Base-by-base conservation (phyloP, 2,888 invertebrate species). In the Apomyelois bistriatella region DNA sequence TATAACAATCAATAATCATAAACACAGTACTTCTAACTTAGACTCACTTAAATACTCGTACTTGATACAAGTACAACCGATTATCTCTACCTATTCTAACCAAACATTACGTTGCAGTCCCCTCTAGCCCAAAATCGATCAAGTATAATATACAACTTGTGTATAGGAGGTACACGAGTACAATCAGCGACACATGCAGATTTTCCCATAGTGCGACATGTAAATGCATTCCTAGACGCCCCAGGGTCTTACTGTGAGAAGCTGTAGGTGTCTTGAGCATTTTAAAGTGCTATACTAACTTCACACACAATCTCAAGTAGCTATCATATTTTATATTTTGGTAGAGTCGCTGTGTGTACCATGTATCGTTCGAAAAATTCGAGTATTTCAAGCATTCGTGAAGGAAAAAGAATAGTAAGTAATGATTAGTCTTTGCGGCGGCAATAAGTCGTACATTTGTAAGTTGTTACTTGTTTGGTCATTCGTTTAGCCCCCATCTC, bases 151-250 rank as follows among this genome's bases (percentile, higher is more conserved):
- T 32, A 40, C 49, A 22, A 32, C 49, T 6, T 40, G 38, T 40
- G 32, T 50, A 50, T 50, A 40, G 22, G 30, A 50, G 41, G 51
- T 42, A 51, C 51, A 51, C 41, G 52, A 72, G 67, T 60, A 80
- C 83, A 84, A 84, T 81, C 83, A 82, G 65, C 66, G 74, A 46
- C 88, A 86, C 69, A 78, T 87, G 88, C 72, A 72, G 64, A 70
- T 66, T 73, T 79, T 86, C 88, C 79, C 87, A 85, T 80, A 79
- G 73, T 74, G 78, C 76, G 81, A 84, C 79, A 84, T 43, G 52
- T 43, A 52, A 51, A 52, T 52, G 52, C 52, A 52, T 52, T 43
- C 43, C 42, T 43, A 50, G 40, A 5, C 30, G 49, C 49, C 49
- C 32, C 40, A 9, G 41, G 49, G 13, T 50, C 49, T 43, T 35